These are phyloP conservation scores for Rhinichthys osculus DNA, from an alignment of 2,797 vertebrate genomes.

Conservation along the genomic window DNA sequence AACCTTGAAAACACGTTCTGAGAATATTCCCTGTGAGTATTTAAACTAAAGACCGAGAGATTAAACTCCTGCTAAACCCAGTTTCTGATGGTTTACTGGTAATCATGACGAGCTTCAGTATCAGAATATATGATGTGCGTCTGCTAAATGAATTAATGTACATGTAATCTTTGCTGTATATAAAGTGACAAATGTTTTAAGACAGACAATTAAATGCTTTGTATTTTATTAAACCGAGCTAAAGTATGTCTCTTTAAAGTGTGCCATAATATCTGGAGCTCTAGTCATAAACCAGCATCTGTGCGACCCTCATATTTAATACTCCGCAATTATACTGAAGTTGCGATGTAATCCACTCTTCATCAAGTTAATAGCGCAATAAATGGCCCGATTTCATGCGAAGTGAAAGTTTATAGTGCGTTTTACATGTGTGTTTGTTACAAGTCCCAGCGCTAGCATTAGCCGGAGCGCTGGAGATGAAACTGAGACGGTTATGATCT, in stretches of 20 bases:
- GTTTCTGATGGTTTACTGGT: too few relatives aligned
- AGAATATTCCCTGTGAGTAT: too few relatives aligned
- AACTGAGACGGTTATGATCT: too few relatives aligned
- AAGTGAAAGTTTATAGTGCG: constrained; percentile 75
- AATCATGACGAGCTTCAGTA: neutral
- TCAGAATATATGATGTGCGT: too few relatives aligned
- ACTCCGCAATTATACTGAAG: constrained; percentile 48
- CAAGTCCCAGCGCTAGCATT: constrained; percentile 73
- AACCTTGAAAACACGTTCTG: too few relatives aligned
- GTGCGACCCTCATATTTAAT: constrained; percentile 27
- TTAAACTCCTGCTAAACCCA: too few relatives aligned
- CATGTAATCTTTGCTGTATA: neutral
- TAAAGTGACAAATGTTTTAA: neutral
- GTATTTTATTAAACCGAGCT: neutral
- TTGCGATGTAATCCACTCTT: constrained; percentile 67
- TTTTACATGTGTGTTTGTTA: constrained; percentile 73
- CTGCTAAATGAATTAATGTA: too few relatives aligned
- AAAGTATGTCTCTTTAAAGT: neutral
- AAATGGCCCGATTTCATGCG: constrained; percentile 71
- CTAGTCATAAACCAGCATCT: neutral
- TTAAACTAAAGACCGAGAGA: too few relatives aligned
- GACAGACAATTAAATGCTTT: neutral
- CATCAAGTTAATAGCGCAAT: constrained; percentile 69
- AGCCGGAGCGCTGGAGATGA: constrained; percentile 67
- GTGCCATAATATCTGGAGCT: neutral